A percentile compares a stretch with the other conserved stretches of the same genome.
These are phyloP conservation scores for Lithophane ornitopus DNA, from an alignment of 2,888 invertebrate species.

Conservation along the genomic window DNA sequence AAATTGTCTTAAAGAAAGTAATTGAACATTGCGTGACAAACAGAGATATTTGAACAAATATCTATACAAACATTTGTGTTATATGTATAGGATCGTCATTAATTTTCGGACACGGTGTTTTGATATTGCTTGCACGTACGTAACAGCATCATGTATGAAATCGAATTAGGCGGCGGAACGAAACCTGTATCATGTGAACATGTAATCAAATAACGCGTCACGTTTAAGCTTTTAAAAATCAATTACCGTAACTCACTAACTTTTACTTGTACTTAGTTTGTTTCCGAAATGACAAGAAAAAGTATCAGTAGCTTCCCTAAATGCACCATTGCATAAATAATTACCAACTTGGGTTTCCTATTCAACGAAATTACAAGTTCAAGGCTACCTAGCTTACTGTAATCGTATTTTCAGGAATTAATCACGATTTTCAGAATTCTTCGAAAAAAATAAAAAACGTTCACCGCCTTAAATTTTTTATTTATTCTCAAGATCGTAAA, in stretches of 20 bases:
- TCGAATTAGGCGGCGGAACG: constrained; percentile 80
- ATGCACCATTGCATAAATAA: constrained; percentile 4
- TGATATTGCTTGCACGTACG: constrained; percentile 81
- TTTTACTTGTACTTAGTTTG: constrained; percentile 37
- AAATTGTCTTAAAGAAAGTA: constrained; percentile 57
- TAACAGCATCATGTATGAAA: constrained; percentile 80
- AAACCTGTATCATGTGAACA: constrained; percentile 80
- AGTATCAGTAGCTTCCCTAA: constrained; percentile 2
- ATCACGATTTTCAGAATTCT: constrained; percentile 32
- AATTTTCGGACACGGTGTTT: constrained; percentile 82
- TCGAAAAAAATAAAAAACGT: constrained; percentile 23
- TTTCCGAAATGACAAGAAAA: constrained; percentile 10
- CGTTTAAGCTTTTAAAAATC: constrained; percentile 77
- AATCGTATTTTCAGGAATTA: constrained; percentile 29
- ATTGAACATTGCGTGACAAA: constrained; percentile 74
- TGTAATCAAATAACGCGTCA: constrained; percentile 79
- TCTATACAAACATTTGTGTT: constrained; percentile 79
- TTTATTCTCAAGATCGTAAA: constrained; percentile 45
- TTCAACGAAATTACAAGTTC: neutral
- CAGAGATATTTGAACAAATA: constrained; percentile 73
- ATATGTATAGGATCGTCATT: constrained; percentile 77
- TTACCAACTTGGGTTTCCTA: neutral
- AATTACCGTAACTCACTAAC: constrained; percentile 73
- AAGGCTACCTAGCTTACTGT: neutral
- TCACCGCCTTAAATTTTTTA: constrained; percentile 13